A percentile compares a stretch with the other conserved stretches of the same genome.
Evolutionary conservation across 2,113 vertebrate genomes (phyloP).

Genomic region (Myotis lucifugus): DNA sequence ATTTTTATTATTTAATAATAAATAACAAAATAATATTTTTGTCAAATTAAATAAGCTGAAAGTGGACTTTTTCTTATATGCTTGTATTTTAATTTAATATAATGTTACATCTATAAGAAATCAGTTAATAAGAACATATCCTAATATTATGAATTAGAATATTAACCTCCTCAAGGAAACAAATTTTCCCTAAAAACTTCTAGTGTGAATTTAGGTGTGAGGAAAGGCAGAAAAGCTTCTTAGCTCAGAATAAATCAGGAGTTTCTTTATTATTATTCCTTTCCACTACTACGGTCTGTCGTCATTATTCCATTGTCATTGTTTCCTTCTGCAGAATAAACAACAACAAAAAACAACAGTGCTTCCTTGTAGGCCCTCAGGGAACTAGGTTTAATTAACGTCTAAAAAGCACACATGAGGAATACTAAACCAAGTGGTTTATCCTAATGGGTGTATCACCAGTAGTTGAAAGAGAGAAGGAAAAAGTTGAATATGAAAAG

Average conservation of each 20-base stretch:
- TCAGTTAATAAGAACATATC: not conserved
- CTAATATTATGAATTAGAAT: slow-evolving; percentile 12
- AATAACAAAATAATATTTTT: slow-evolving; percentile 21
- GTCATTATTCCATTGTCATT: slow-evolving; percentile 18
- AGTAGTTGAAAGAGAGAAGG: not conserved
- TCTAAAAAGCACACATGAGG: slow-evolving; percentile 50
- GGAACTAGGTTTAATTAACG: slow-evolving; percentile 59
- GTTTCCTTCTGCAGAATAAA: not conserved
- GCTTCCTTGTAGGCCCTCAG: not conserved
- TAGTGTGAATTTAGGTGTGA: not conserved
- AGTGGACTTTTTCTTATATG: not conserved
- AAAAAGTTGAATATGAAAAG: not conserved
- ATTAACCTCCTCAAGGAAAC: not conserved
- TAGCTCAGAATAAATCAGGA: slow-evolving; percentile 25
- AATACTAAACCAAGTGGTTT: slow-evolving; percentile 52
- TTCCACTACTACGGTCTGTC: not conserved
- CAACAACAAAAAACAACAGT: not conserved
- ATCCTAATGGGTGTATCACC: not conserved
- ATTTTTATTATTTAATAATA: not conserved
- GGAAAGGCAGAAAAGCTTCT: not conserved
- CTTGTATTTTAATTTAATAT: slow-evolving; percentile 9
- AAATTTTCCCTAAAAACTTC: not conserved
- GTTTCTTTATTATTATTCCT: not conserved
- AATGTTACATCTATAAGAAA: not conserved
- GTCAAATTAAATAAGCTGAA: slow-evolving; percentile 22